A percentile compares a stretch with the other conserved stretches of the same genome.
These are phyloP conservation scores for Procambarus clarkii DNA, from an alignment of 1,140 invertebrate genomes.

Conservation along the genomic window DNA sequence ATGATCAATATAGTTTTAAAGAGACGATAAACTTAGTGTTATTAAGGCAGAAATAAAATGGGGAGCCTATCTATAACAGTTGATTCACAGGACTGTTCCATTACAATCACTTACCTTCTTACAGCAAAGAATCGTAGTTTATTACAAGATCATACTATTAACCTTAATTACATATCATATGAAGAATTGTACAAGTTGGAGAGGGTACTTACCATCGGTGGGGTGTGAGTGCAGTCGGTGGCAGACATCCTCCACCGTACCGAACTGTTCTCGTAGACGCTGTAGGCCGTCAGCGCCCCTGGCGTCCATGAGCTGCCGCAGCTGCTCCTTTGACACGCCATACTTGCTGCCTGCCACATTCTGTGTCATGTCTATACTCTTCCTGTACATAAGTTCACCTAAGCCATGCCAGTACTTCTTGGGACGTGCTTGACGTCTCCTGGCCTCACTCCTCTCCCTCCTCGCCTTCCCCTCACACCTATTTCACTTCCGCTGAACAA, in stretches of 20 bases:
- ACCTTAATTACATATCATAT: too few species aligned
- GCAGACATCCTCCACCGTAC: neutral
- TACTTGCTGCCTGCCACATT: neutral
- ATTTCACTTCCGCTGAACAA: too few species aligned
- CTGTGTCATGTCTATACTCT: conserved; percentile 6
- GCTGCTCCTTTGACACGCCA: neutral
- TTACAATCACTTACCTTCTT: too few species aligned
- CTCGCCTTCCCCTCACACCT: too few species aligned
- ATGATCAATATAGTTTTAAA: too few species aligned
- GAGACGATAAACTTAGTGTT: too few species aligned
- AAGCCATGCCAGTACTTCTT: neutral
- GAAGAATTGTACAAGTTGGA: too few species aligned
- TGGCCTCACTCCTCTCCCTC: neutral
- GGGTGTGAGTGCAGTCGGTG: neutral
- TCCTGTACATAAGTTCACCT: neutral
- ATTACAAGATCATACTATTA: too few species aligned
- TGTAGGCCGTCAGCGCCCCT: neutral
- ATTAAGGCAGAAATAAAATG: too few species aligned
- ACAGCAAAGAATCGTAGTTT: too few species aligned
- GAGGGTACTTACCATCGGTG: neutral
- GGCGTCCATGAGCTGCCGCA: neutral
- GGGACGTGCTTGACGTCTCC: neutral
- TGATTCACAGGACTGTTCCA: too few species aligned
- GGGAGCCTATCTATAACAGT: too few species aligned
- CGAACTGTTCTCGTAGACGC: neutral